Percentiles rank a stretch among this genome's conserved stretches.
These are phyloP conservation scores for Calyptommatus sinebrachiatus DNA, from an alignment of 2,113 vertebrate species.

Conservation along the genomic window DNA sequence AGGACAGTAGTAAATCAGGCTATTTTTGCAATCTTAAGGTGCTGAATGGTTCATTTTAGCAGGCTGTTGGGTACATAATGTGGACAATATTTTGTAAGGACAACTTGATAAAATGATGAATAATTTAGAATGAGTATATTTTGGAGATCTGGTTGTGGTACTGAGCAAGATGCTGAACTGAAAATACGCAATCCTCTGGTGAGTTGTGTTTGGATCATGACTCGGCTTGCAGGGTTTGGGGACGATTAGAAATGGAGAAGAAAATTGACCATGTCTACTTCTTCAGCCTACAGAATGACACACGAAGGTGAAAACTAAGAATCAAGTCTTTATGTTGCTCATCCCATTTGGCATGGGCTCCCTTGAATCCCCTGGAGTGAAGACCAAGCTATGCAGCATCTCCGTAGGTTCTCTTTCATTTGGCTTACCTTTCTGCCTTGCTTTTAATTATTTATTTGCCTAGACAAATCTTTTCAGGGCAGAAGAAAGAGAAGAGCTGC, in stretches of 20 bases:
- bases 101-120: no score
- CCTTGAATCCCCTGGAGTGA: not conserved
- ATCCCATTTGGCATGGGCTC: not conserved
- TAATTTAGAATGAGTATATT: no score
- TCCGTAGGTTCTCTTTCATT: constrained; percentile 21
- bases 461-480: constrained; percentile 31
- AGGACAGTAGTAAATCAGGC: no score
- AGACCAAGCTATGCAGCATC: not conserved
- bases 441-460: constrained; percentile 36
- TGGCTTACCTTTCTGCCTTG: constrained; percentile 25
- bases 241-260: not conserved
- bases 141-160: no score
- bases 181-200: no score
- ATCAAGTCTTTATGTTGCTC: not conserved
- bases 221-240: not conserved
- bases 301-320: not conserved
- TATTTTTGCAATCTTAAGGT: no score
- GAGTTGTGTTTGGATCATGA: not conserved
- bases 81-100: no score
- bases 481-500: not conserved
- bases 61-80: no score
- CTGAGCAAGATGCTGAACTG: no score
- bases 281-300: no score
- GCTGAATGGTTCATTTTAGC: no score
- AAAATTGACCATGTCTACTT: not conserved